These are phyloP conservation scores for Scaptomyza montana DNA, from an alignment of 1,140 invertebrate species.

Conservation along the genomic window DNA sequence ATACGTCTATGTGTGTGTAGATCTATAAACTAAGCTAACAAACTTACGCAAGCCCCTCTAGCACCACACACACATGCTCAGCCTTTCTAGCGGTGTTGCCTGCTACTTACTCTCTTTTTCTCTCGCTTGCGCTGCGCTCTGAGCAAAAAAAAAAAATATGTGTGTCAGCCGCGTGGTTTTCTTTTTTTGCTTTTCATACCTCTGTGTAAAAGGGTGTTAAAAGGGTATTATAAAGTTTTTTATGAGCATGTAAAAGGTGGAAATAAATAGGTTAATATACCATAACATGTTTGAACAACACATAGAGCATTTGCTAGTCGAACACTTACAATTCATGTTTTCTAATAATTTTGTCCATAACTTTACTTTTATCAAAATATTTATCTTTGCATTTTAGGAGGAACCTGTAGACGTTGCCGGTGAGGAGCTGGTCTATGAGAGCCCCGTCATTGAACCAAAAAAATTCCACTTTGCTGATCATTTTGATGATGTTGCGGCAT, in stretches of 20 bases:
- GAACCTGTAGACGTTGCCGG: slow-evolving; percentile 22
- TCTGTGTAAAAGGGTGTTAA: no score
- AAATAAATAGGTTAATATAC: no score
- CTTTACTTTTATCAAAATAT: background rate
- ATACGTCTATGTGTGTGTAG: background rate
- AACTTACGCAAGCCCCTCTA: slow-evolving; percentile 48
- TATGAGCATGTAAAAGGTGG: background rate
- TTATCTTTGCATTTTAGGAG: slow-evolving; percentile 48
- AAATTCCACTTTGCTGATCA: slow-evolving; percentile 93
- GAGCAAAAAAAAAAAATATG: slow-evolving; percentile 12
- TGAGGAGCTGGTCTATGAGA: slow-evolving; percentile 84
- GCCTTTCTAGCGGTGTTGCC: background rate
- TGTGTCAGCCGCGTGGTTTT: slow-evolving; percentile 63
- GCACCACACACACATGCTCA: slow-evolving; percentile 1
- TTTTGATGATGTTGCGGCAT: slow-evolving; percentile 92
- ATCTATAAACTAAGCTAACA: slow-evolving; percentile 30
- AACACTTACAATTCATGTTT: background rate
- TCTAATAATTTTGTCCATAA: background rate
- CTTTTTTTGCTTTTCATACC: slow-evolving; percentile 27
- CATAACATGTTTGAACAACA: no score
- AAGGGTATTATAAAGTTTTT: background rate
- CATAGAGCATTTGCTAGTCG: no score
- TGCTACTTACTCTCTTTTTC: slow-evolving; percentile 9
- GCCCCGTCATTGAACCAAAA: slow-evolving; percentile 86
- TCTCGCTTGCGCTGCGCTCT: background rate